Conservation (phyloP, 2,113 vertebrate genomes). For the Dinomys branickii region DNA sequence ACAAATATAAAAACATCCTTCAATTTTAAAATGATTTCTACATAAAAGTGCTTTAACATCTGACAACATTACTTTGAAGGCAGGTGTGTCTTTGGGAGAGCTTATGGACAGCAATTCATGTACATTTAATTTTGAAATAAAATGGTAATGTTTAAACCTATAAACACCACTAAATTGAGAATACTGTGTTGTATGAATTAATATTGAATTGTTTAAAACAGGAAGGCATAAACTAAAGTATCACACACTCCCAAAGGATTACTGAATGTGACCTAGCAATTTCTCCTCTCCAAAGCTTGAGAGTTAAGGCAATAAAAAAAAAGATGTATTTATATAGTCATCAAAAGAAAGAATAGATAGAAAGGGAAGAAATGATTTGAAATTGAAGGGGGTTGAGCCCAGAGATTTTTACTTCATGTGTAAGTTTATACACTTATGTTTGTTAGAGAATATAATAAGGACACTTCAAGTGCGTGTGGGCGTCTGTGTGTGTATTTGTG, state of each 20-base stretch:
- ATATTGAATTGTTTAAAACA: neutral
- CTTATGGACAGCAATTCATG: conserved; percentile 4
- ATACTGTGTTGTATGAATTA: neutral
- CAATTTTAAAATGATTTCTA: conserved; percentile 20
- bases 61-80: conserved; percentile 20
- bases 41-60: neutral
- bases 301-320: neutral
- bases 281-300: neutral
- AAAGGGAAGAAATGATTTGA: conserved; percentile 10
- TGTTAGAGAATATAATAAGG: neutral
- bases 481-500: neutral
- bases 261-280: conserved; percentile 14
- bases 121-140: conserved; percentile 19
- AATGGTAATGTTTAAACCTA: conserved; percentile 20
- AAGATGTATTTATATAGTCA: neutral
- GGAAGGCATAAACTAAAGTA: conserved; percentile 18
- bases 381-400: neutral
- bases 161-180: neutral
- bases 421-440: neutral
- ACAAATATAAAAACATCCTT: conserved; percentile 11
- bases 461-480: neutral
- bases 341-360: neutral
- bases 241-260: neutral
- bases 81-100: neutral
- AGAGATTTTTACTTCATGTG: neutral